Base-by-base conservation (phyloP, 30 jellyfish, hydroid and myxozoan species). In the Pelagia noctiluca region DNA sequence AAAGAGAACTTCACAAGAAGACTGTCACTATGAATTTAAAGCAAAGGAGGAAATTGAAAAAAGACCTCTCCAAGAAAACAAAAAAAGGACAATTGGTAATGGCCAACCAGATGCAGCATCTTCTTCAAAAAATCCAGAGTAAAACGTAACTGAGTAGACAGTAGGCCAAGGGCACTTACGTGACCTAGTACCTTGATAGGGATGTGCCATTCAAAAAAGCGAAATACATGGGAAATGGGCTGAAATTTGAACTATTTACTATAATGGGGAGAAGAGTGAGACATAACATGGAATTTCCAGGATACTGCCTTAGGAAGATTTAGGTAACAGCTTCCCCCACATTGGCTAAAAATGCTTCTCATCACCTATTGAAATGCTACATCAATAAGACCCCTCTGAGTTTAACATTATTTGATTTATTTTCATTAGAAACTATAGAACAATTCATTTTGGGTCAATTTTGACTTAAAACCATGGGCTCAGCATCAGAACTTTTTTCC, bases 81-180 rank as follows among this genome's bases (percentile, higher is more conserved):
- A 78, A 71, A 66, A 93, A 87, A 63, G 97, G 97, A 34, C 97
- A 90, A 36, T 94, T 94, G 1, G 63, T 90, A 8, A 90, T 90
- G 97, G 94, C 90, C 26, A 75, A 78, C 54, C 92, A 89, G 23
- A 71, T 90, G 24, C 79, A 77, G 46, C 61, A 26, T 31, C 31
- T 90, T 70, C 65, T 82, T 24, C 95, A 83, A 10, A 90, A 75
- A 63, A 82, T 90, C 46, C 37, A 78, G 68, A 32, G 47, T 0
- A 63, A 25, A 35, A 0, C 63, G 11, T 49, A 30, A 52, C 68
- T 10, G 21, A 3, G 68, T 10, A 5, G 57, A 42, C n/a, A n/a
- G n/a, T n/a, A n/a, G n/a, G n/a, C n/a, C n/a, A n/a, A n/a, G n/a
- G n/a, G n/a, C n/a, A n/a, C n/a, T n/a, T n/a, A n/a, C n/a, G n/a